Evolutionary conservation across 2,113 vertebrate genomes (phyloP).

Genomic region (Epinephelus fuscoguttatus): DNA sequence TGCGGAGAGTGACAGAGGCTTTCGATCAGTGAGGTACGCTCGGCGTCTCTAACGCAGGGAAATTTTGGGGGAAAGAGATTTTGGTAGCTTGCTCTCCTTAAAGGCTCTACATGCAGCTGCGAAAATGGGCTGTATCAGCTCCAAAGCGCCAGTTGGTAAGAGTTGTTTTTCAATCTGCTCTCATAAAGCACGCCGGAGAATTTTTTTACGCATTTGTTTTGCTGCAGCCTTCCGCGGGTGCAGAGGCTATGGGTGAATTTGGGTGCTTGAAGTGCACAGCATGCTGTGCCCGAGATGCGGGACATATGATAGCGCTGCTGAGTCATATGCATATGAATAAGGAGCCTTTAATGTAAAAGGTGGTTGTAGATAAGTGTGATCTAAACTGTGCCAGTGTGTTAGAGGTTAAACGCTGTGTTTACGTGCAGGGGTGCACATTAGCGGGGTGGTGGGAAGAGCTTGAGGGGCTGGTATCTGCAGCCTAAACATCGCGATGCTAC

Average conservation of each 20-base stretch:
- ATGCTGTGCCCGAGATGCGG: constrained; percentile 48
- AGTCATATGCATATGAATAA: constrained; percentile 47
- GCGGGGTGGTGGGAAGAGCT: constrained; percentile 8
- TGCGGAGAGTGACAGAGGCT: constrained; percentile 60
- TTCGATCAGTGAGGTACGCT: constrained; percentile 83
- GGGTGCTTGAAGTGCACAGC: constrained; percentile 60
- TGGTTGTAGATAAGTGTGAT: not conserved
- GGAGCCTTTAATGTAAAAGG: not conserved
- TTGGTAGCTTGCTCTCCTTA: constrained; percentile 28
- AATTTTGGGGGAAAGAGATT: constrained; percentile 26
- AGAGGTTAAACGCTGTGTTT: constrained; percentile 12
- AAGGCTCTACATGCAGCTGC: constrained; percentile 65
- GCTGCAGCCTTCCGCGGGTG: constrained; percentile 61
- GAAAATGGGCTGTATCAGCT: constrained; percentile 92
- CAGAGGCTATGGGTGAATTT: constrained; percentile 26
- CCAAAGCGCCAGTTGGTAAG: constrained; percentile 92
- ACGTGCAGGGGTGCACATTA: constrained; percentile 10
- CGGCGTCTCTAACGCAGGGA: constrained; percentile 67
- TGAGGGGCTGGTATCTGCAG: constrained; percentile 40
- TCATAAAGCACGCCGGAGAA: constrained; percentile 65
- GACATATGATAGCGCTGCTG: constrained; percentile 42
- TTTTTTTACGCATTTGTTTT: constrained; percentile 55
- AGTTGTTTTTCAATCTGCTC: constrained; percentile 61
- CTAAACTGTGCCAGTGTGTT: not conserved
- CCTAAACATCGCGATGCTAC: constrained; percentile 78